These are phyloP conservation scores for Cyphomyrus discorhynchus DNA, from an alignment of 2,113 vertebrate species.

Conservation along the genomic window DNA sequence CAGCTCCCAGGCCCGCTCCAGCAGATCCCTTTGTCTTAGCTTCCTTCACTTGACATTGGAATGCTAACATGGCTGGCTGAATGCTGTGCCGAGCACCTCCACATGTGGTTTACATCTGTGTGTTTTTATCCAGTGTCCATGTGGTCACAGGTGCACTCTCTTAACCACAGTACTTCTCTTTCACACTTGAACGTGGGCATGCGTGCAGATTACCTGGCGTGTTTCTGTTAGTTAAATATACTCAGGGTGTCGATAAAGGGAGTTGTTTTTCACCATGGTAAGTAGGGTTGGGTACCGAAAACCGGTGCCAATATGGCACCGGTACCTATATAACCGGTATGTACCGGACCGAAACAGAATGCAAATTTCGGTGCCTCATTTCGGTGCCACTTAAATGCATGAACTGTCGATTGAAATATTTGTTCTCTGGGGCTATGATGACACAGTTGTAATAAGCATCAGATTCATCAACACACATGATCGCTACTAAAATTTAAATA, in stretches of 20 bases:
- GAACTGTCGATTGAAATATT: too few species aligned
- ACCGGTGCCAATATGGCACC: too few species aligned
- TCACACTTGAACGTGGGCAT: not conserved
- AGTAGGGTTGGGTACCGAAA: too few species aligned
- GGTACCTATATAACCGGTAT: too few species aligned
- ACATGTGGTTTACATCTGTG: not conserved
- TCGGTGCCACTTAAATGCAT: too few species aligned
- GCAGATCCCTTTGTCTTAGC: not conserved
- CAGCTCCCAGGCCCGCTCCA: not conserved
- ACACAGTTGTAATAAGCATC: too few species aligned
- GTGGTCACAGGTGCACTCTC: not conserved
- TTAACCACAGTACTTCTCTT: not conserved
- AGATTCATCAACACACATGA: too few species aligned
- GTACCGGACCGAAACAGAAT: too few species aligned
- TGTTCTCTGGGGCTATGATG: too few species aligned
- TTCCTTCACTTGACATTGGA: not conserved
- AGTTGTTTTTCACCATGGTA: not conserved
- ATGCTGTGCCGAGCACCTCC: not conserved
- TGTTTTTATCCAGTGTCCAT: not conserved
- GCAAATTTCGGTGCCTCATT: too few species aligned
- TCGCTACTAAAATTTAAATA: too few species aligned
- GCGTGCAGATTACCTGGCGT: not conserved
- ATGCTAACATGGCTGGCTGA: not conserved
- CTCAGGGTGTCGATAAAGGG: not conserved
- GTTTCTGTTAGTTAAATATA: not conserved